These are phyloP conservation scores for Drosophila dunni DNA, from an alignment of 1,140 invertebrate species.

Conservation along the genomic window DNA sequence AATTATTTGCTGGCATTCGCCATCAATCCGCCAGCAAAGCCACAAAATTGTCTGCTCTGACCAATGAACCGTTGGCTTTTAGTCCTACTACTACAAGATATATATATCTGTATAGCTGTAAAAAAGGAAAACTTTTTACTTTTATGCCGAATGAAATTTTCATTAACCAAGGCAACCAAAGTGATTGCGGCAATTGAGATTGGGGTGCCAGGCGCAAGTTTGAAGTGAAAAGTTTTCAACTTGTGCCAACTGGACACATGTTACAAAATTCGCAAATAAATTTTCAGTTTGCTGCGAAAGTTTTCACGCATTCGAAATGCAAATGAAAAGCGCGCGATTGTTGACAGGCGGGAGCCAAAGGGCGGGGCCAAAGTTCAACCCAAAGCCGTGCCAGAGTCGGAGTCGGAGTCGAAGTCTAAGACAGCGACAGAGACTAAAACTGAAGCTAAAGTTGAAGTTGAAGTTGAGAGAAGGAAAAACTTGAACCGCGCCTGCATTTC, in stretches of 20 bases:
- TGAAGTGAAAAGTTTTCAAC: slow-evolving; percentile 72
- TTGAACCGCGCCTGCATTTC: slow-evolving; percentile 62
- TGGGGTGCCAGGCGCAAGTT: slow-evolving; percentile 47
- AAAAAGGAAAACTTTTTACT: slow-evolving; percentile 54
- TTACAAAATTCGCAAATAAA: slow-evolving; percentile 82
- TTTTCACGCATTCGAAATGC: slow-evolving; percentile 73
- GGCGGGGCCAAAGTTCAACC: slow-evolving; percentile 11
- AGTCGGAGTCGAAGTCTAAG: not conserved
- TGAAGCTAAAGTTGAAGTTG: slow-evolving; percentile 15
- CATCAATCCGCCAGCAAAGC: slow-evolving; percentile 32
- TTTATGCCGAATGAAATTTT: slow-evolving; percentile 69
- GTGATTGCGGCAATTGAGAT: slow-evolving; percentile 61
- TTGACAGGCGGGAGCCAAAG: slow-evolving; percentile 51
- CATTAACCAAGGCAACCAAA: slow-evolving; percentile 77
- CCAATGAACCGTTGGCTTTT: slow-evolving; percentile 36
- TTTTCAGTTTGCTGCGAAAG: slow-evolving; percentile 58
- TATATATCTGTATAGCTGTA: slow-evolving; percentile 15
- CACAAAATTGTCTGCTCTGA: slow-evolving; percentile 40
- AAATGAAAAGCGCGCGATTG: slow-evolving; percentile 79
- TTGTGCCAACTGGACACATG: slow-evolving; percentile 73
- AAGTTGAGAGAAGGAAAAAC: slow-evolving; percentile 32
- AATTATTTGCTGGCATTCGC: slow-evolving; percentile 58
- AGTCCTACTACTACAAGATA: slow-evolving; percentile 14
- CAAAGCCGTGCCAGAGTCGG: not conserved
- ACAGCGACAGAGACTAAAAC: slow-evolving; percentile 1